Evolutionary conservation across 2,797 vertebrate genomes (phyloP), one percentile per base, ranked within the genome.

Genomic region (Ctenosaura bakeri): DNA sequence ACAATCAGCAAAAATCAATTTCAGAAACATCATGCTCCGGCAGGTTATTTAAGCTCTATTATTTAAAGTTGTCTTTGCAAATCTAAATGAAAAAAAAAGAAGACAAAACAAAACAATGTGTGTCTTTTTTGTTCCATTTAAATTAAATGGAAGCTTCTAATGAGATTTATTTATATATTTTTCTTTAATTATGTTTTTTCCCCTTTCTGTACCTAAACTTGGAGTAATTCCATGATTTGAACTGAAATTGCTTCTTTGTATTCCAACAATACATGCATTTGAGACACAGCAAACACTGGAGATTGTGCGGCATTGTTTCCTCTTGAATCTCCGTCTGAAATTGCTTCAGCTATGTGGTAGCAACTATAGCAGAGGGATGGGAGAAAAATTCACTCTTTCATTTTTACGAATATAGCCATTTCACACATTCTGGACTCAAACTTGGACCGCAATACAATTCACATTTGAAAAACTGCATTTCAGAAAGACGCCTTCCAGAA

Each of bases 1-100:
- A 89, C 82, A 77, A 89, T 89, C 88, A 85, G 73, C 73, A 78
- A 69, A 89, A 89, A 89, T 85, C 88, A 89, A 85, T 89, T 89
- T 85, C 73, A 85, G 80, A 83, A 88, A 66, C 81, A 77, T 89
- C 82, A 56, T 78, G 79, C 59, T 54, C 88, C 29, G 9, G 59
- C 74, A 59, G 82, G 81, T 89, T 85, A 84, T 89, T 89, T 89
- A 79, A 89, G 74, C 42, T 59, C 88, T 74, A 79, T 89, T 84
- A 84, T 89, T 89, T 84, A 76, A 89, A 89, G 74, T 46, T 0
- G 24, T 18, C 88, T 89, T 84, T 78, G 82, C 59, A 89, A 78
- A 89, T 78, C 82, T 66, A 52, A 59, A 78, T 13, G 46, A 12
- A 85, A 85, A 69, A 59, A 46, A 46, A 46, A 46, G 42, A 46